phyloP scores from a whole-genome alignment of 2,113 vertebrate species.

The Ceratotherium simum region DNA sequence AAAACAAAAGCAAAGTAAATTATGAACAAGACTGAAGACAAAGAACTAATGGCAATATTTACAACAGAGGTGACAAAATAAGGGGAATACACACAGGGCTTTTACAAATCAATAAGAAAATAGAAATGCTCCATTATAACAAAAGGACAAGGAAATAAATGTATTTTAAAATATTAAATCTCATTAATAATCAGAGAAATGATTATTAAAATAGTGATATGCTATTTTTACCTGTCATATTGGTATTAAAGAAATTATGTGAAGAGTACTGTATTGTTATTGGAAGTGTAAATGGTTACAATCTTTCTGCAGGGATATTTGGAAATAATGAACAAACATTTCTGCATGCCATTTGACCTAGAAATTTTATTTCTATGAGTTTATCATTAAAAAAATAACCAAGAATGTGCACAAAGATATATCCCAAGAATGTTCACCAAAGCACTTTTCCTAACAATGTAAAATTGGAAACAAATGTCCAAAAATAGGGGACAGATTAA shows the following conservation, averaged over 20 bases:
- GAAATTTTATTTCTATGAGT: conserved; percentile 11
- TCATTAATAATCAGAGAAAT: conserved; percentile 35
- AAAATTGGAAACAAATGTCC: conserved; percentile 25
- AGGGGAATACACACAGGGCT: neutral
- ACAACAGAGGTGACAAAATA: neutral
- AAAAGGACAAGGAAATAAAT: neutral
- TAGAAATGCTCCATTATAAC: neutral
- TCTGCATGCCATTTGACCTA: neutral
- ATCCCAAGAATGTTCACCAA: neutral
- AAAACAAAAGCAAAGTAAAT: conserved; percentile 10
- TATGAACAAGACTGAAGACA: neutral
- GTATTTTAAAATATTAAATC: neutral
- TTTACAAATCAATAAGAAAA: conserved; percentile 17
- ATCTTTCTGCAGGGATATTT: neutral
- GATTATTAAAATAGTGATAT: neutral
- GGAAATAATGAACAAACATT: neutral
- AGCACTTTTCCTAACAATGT: neutral
- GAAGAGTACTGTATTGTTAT: neutral
- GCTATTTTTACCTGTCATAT: neutral
- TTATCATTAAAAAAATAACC: conserved; percentile 20
- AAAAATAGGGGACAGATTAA: neutral
- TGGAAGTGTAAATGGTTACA: neutral
- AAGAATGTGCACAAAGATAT: neutral
- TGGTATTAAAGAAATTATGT: neutral
- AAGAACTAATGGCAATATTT: neutral